Evolutionary conservation across 1,140 invertebrate genomes (phyloP), one percentile per base, ranked within the genome.

Genomic region (Drosophila littoralis): DNA sequence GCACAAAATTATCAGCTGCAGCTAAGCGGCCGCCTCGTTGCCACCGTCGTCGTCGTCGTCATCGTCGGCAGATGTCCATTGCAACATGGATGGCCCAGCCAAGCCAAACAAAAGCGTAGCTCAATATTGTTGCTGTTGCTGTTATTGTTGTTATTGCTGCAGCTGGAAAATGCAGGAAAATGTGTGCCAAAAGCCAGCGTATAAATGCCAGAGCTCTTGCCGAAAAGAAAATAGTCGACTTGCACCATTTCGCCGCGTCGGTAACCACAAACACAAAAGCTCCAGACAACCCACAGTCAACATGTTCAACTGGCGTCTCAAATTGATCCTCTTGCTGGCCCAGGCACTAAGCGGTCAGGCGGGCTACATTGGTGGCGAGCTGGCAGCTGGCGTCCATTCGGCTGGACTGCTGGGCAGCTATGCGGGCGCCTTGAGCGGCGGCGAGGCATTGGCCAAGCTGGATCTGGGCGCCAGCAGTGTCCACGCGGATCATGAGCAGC

Each of bases 1-100:
- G 81, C 82, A 81, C 75, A 77, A 86, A 85, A 86, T 85, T 81
- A 85, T 82, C 82, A 86, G 81, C 82, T 78, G 64, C 60, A 81
- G 72, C 54, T 45, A 60, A 58, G 59, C 36, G 61, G 40, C 55
- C 32, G 17, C 40, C 51, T 54, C 48, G 45, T 36, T 28, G 22
- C 22, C 22, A 28, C 22, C 22, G 22, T 28, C 35, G 63, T 15
- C 40, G 45, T 51, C 46, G 46, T 17, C 9, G 35, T 35, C 38
- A 36, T 68, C 33, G 46, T 51, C 58, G 77, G 85, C 80, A 89
- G 81, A 90, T 85, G 78, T 85, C 74, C 81, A 77, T 86, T 86
- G 79, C 82, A 86, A 86, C 83, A 86, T 81, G 58, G 52, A 77
- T 67, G 60, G 60, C 60, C 76, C 52, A 58, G 67, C 52, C 73